Percentiles rank a stretch among this genome's conserved stretches.
Conservation (phyloP, 2,888 invertebrate species). For the Podabrus alpinus region DNA sequence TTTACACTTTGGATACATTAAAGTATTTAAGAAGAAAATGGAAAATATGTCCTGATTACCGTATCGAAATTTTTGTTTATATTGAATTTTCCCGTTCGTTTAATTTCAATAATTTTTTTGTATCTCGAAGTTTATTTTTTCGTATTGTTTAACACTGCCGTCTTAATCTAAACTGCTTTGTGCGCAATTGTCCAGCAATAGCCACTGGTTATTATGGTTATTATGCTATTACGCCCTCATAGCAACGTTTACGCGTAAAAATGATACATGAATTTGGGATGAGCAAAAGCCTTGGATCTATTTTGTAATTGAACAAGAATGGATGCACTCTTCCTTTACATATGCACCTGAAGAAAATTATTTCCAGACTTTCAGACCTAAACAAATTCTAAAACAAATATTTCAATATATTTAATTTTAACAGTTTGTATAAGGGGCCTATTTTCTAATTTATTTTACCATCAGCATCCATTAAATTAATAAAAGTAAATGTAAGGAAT, state of each 20-base stretch:
- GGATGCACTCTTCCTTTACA: background rate
- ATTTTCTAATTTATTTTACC: background rate
- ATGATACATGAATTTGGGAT: conserved; percentile 53
- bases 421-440: background rate
- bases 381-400: background rate
- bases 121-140: conserved; percentile 32
- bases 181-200: conserved; percentile 56
- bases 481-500: background rate
- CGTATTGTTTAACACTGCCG: conserved; percentile 48
- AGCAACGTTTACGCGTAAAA: conserved; percentile 54
- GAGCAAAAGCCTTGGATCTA: conserved; percentile 49
- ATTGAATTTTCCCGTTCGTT: conserved; percentile 34
- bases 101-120: conserved; percentile 5
- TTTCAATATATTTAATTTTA: background rate
- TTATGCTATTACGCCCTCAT: conserved; percentile 58
- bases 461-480: background rate
- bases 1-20: conserved; percentile 47
- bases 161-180: conserved; percentile 54
- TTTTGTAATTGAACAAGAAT: conserved; percentile 14
- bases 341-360: background rate
- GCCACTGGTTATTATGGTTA: conserved; percentile 55
- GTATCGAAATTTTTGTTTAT: conserved; percentile 13
- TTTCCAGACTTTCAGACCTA: background rate
- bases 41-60: background rate
- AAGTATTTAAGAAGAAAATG: conserved; percentile 4